Base-by-base conservation (phyloP, 2,797 vertebrate genomes). In the Gallinago stenura region DNA sequence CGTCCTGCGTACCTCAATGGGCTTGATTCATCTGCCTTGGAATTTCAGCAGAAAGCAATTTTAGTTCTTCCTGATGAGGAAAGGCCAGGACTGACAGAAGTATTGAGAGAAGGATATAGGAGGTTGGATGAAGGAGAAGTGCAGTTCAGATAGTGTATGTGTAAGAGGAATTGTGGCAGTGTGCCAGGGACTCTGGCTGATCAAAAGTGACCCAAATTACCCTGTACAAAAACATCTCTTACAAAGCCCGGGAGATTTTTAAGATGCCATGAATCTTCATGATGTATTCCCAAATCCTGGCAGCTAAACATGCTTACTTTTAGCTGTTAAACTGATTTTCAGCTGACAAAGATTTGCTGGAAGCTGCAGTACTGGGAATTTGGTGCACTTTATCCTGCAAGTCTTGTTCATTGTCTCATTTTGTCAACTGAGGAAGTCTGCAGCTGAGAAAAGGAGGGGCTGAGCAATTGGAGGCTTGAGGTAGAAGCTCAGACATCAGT, bases 331-430 rank as follows among this genome's bases (percentile, higher is more conserved):
- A 93, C 48, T 78, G 39, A 81, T 90, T 65, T 80, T 92, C 84
- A 83, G 45, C 84, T 92, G 87, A 45, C 53, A 53, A 33, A 70
- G 56, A 33, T 70, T 76, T 76, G 56, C 64, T 82, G n/a, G 62
- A 84, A 87, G 78, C 75, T 75, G 33, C 51, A 51, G 41, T 79
- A 71, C 62, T 65, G 86, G 56, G 73, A 93, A 70, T 81, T 78
- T 3, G 35, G 25, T 78, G 51, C 37, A 33, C 64, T 92, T 93
- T 77, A 48, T 87, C 82, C 81, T 90, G 66, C 33, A 84, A 20
- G 80, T 80, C 80, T 62, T 84, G 53, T 26, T 92, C 43, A 25
- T 90, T 83, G 90, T 91, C 80, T 95, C 57, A 10, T 94, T 90
- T 91, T 91, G 76, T 79, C 83, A 82, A 45, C 72, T 0, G 37